Evolutionary conservation across 2,888 invertebrate species (phyloP), one percentile per base, ranked within the genome.

Genomic region (Apamea crenata): DNA sequence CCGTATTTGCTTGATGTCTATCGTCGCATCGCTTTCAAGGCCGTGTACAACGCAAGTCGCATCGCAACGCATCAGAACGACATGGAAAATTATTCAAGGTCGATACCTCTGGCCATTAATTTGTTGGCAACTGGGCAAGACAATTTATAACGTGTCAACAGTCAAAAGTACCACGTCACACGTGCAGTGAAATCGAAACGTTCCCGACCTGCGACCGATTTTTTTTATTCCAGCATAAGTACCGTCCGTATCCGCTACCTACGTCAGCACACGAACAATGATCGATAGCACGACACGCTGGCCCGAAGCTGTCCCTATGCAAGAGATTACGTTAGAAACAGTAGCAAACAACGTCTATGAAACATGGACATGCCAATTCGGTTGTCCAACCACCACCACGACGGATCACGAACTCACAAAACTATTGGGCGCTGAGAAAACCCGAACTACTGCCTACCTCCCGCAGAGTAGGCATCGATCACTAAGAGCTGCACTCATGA

Each of bases 261-360:
- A 71, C 71, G 12, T 59, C 56, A n/a, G 56, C 56, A n/a, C 25
- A 40, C 40, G 71, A 16, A 71, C 71, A 71, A 59, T 71, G 8
- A 71, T 71, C 71, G 71, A 71, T 25, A 59, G 71, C 40, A 36
- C 16, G n/a, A 71, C 71, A n/a, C 71, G 59, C 18, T 59, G 71
- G 71, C 56, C 71, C 36, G 71, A 71, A 71, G 40, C 71, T n/a
- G 29, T 67, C 6, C 67, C 40, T 40, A 40, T 40, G 40, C 40
- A 40, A 40, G n/a, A 67, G 16, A 67, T 44, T 16, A 67, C 67
- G 44, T 67, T 44, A 67, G 67, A 67, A 67, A 18, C 44, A n/a
- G 67, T 67, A 44, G 67, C 67, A 44, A n/a, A 67, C 18, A 44
- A 67, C 8, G n/a, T 67, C n/a, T 67, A 67, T 16, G n/a, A 44